Evolutionary conservation across 2,888 invertebrate species (phyloP), one percentile per base, ranked within the genome.

Genomic region (Sarcophaga variegata): DNA sequence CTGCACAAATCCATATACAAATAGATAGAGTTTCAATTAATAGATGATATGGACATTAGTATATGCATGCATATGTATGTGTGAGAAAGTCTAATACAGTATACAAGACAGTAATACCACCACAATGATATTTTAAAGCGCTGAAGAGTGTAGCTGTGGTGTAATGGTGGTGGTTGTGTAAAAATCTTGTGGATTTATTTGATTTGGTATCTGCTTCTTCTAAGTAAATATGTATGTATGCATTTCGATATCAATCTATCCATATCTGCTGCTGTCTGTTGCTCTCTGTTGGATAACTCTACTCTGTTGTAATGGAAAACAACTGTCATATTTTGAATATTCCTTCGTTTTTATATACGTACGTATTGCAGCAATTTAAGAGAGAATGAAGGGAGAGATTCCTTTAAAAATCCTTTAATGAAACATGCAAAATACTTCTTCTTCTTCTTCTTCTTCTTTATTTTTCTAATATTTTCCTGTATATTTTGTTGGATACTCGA

Each of bases 21-120:
- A 63, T 60, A 78, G 81, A 83, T 83, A 63, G 83, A 83, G 81
- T 87, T 83, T 87, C 81, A 83, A 87, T 83, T 87, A 87, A 87
- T 81, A 62, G 63, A 83, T 74, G 64, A 64, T 71, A 72, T 59
- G 67, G 60, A 77, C n/a, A 37, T 49, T 66, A 72, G 17, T 45
- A n/a, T 49, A 25, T 47, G 11, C 12, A 47, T 22, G 4, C 66
- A 22, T 77, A 22, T 74, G 8, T 11, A 62, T 25, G 63, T 27
- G 20, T 45, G 37, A 64, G 27, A 27, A 4, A 11, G 8, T 63
- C 25, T 49, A 20, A 22, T 47, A 49, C 3, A 25, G 45, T 17
- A 81, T 81, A 37, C 27, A 49, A 69, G 60, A 66, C 37, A 37
- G 6, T 37, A 37, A 37, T 37, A 37, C 37, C 8, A 37, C 37